Base-by-base conservation (phyloP, 2,888 invertebrate genomes). In the Meghimatium bilineatum region DNA sequence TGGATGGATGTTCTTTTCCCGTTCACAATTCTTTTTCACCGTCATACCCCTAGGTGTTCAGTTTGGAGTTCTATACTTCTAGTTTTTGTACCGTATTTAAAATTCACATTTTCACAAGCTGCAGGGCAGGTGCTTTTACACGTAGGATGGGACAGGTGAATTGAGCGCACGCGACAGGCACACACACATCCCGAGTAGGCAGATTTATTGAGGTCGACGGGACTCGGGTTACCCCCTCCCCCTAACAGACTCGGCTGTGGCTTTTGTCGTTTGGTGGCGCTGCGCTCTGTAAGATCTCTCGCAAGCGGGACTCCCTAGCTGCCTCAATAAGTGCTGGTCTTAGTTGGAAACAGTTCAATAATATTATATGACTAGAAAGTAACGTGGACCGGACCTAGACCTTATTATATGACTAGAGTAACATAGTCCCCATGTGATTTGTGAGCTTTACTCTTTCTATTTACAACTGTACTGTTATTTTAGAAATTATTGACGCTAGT, bases 91-190 rank as follows among this genome's bases (percentile, higher is more conserved):
- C 38, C 67, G 72, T 52, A 80, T 80, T 82, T 82, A 76, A 82
- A 82, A 82, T 82, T 82, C 82, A 26, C 67, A 67, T 82, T 72
- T 82, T 82, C 75, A 67, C 82, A 66, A 76, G 82, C 66, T 76
- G 75, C 67, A 82, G 36, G 82, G 82, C 79, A 84, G 71, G 71
- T 85, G 84, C 84, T 84, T 56, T 63, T 81, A 82, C 84, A 86
- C 60, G 82, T 79, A 78, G 66, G 74, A 63, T 23, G 84, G 72
- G 79, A 36, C 80, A 77, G 83, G 82, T 79, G 79, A 67, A 81
- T 32, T 52, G 81, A 66, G 81, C 76, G 83, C 81, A 74, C 67
- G 23, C 85, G 69, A 49, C 56, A 67, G 67, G 56, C 75, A 34
- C 75, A 79, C 75, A 79, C 80, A 79, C 80, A 38, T 80, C 67